Base-by-base conservation (phyloP, 2,797 vertebrate species). In the Knipowitschia caucasica region DNA sequence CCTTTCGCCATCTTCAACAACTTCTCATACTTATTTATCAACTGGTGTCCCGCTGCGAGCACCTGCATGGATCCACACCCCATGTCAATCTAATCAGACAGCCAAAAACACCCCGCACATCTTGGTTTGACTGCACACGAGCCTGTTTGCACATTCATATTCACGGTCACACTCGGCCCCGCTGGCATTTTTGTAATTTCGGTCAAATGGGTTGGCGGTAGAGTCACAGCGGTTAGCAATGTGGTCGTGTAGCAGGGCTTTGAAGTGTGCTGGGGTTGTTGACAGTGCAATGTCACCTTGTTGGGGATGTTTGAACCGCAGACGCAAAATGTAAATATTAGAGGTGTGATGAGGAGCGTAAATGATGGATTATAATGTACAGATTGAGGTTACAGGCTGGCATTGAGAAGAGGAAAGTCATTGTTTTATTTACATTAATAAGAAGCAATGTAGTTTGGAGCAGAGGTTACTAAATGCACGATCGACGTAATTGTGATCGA, bases 1-100 rank as follows among this genome's bases (percentile, higher is more conserved):
- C 67, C 63, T 69, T 64, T 62, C 57, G 52, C 51, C 43, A 44
- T 80, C 71, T 64, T 42, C 56, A 82, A 69, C 50, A 38, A 50
- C 58, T 62, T 63, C 69, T 67, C 71, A 44, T 71, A 60, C 64
- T 67, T 73, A 69, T 81, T 84, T 83, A 78, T 78, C 69, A 31
- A 21, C 20, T 0, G 24, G 44, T 8, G 9, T 53, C 78, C 64
- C 9, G 36, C 68, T 65, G 69, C 56, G 53, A 69, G 52, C 67
- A 67, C 69, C 78, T 71, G 71, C 56, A 59, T 57, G 52, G 53
- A 60, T 78, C 72, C 60, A 47, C 60, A 59, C 62, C 54, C 53
- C 53, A 64, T 40, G 58, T 71, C 70, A 57, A 25, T 79, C 63
- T 81, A 75, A 79, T 71, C 64, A 70, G 67, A 56, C 38, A 15